Evolutionary conservation across 2,113 vertebrate genomes (phyloP).

Genomic region (Riparia riparia): DNA sequence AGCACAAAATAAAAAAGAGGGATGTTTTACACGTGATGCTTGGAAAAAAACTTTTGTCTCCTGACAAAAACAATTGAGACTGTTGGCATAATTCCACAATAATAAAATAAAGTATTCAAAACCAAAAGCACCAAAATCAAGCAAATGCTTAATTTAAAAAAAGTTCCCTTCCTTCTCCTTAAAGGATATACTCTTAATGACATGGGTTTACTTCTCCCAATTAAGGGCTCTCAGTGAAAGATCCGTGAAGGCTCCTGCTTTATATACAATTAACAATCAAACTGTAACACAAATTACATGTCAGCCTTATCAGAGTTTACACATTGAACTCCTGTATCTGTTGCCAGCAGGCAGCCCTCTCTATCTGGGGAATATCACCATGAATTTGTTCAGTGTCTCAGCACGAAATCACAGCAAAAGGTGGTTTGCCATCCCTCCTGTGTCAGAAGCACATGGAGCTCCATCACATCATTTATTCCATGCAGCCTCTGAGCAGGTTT

Average conservation of each 20-base stretch:
- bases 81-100: not conserved
- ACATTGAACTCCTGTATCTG: constrained; percentile 83
- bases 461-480: not conserved
- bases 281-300: constrained; percentile 80
- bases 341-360: constrained; percentile 76
- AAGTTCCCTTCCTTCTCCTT: not conserved
- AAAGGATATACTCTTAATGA: constrained; percentile 42
- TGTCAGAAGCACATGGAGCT: not conserved
- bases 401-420: constrained; percentile 51
- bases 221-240: constrained; percentile 62
- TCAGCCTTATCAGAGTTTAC: constrained; percentile 82
- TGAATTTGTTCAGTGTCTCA: constrained; percentile 73
- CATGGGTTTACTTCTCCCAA: constrained; percentile 41
- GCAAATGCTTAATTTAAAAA: not conserved
- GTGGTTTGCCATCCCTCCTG: not conserved
- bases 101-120: not conserved
- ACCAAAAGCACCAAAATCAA: not conserved
- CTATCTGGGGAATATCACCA: constrained; percentile 70
- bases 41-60: not conserved
- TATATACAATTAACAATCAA: constrained; percentile 79
- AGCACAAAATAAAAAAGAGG: not conserved
- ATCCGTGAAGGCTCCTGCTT: constrained; percentile 68
- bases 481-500: not conserved
- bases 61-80: not conserved
- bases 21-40: not conserved